A percentile compares a stretch with the other conserved stretches of the same genome.
Evolutionary conservation across 2,888 invertebrate species (phyloP).

Genomic region (Eilema depressum): DNA sequence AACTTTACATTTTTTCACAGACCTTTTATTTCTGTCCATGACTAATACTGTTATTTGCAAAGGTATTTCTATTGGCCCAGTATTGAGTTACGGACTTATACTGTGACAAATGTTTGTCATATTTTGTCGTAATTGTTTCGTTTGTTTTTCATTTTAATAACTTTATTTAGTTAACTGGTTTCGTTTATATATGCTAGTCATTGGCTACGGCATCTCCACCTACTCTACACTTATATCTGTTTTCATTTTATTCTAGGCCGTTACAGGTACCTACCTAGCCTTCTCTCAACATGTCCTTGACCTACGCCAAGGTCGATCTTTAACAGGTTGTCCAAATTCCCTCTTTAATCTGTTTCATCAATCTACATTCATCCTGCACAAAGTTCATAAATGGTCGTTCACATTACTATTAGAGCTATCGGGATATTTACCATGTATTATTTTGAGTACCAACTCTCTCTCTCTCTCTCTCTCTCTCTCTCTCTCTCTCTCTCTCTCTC

Average conservation of each 20-base stretch:
- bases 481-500: too few species aligned
- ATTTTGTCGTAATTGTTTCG: slow-evolving; percentile 48
- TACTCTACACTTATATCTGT: too few species aligned
- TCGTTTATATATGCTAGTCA: not conserved
- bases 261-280: too few species aligned
- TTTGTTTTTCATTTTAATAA: slow-evolving; percentile 28
- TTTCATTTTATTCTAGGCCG: too few species aligned
- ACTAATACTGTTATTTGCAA: slow-evolving; percentile 77
- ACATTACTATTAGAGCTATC: too few species aligned
- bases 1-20: slow-evolving; percentile 62
- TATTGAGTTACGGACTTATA: slow-evolving; percentile 69
- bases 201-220: not conserved
- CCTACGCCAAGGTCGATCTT: not conserved
- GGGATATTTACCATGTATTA: too few species aligned
- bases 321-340: not conserved
- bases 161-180: not conserved
- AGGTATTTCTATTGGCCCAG: slow-evolving; percentile 73
- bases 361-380: not conserved
- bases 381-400: too few species aligned
- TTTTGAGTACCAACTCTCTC: too few species aligned
- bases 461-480: too few species aligned
- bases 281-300: not conserved
- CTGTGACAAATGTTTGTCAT: slow-evolving; percentile 65
- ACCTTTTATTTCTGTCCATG: slow-evolving; percentile 74
- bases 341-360: not conserved